These are phyloP conservation scores for Melozone crissalis DNA, from an alignment of 2,113 vertebrate species.

Conservation along the genomic window DNA sequence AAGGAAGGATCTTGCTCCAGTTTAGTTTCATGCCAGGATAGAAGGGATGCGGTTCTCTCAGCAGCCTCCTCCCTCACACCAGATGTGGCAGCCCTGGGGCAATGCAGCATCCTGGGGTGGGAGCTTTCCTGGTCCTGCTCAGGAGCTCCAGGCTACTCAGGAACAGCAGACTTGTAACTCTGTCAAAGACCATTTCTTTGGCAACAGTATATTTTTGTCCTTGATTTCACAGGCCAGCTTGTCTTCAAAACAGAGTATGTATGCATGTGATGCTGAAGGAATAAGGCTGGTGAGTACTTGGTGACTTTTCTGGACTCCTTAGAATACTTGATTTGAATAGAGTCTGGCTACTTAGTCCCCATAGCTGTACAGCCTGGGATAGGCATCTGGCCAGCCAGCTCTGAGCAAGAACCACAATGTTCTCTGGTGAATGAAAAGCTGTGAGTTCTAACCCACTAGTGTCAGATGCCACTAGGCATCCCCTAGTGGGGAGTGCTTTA, in stretches of 20 bases:
- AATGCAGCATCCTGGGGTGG: fast-evolving
- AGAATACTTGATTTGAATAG: background rate
- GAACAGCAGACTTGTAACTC: background rate
- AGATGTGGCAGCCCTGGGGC: fast-evolving
- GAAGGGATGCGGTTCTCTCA: background rate
- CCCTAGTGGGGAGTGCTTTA: background rate
- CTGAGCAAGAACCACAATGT: background rate
- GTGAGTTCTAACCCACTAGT: background rate
- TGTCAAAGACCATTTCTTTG: background rate
- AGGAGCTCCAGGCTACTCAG: background rate
- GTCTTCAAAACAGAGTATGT: background rate
- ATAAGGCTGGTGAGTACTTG: background rate
- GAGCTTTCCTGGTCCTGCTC: background rate
- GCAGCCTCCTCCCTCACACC: background rate
- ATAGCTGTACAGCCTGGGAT: background rate
- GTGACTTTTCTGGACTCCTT: background rate
- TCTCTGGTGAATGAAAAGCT: background rate
- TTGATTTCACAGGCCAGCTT: background rate
- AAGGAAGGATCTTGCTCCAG: background rate
- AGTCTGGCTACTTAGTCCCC: background rate
- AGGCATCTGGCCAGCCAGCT: background rate
- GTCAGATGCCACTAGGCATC: background rate
- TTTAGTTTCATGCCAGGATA: background rate
- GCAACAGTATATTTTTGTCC: background rate
- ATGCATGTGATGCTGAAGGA: background rate